These are phyloP conservation scores for Isaurus tuberculatus DNA, from an alignment of 92 coral and sea anemone genomes.

Conservation along the genomic window DNA sequence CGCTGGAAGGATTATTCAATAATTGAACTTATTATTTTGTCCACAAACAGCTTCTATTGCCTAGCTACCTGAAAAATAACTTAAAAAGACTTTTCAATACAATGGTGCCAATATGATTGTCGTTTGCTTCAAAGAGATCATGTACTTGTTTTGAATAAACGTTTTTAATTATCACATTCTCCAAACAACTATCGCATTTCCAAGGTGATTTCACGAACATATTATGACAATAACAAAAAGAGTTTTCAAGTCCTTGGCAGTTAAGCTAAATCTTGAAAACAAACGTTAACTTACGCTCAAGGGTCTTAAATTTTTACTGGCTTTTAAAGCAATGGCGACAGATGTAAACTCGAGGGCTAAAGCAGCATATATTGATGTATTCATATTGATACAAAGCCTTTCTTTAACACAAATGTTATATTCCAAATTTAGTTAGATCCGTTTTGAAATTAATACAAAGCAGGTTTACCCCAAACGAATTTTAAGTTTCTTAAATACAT, in stretches of 20 bases:
- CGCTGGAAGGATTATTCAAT: neutral
- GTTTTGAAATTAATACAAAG: no score
- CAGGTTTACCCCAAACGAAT: no score
- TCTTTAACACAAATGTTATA: no score
- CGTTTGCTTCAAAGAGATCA: neutral
- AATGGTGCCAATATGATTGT: conserved; percentile 26
- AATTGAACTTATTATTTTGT: neutral
- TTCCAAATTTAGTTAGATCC: no score
- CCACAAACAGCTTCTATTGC: neutral
- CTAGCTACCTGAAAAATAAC: neutral
- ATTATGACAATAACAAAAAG: neutral
- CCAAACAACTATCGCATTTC: conserved; percentile 23
- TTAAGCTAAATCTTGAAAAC: neutral
- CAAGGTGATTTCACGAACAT: conserved; percentile 10
- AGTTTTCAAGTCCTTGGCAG: neutral
- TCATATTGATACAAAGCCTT: no score
- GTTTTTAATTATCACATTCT: conserved; percentile 11
- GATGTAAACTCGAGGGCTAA: conserved; percentile 23
- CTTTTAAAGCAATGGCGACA: neutral
- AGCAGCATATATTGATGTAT: neutral
- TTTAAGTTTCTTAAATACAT: no score
- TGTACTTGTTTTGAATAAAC: conserved; percentile 16
- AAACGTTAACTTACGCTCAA: neutral
- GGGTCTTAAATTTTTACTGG: neutral
- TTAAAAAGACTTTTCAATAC: neutral